Percentiles rank a stretch among this genome's conserved stretches.
Evolutionary conservation across 2,888 invertebrate genomes (phyloP).

Genomic region (Ophioninae sp.): DNA sequence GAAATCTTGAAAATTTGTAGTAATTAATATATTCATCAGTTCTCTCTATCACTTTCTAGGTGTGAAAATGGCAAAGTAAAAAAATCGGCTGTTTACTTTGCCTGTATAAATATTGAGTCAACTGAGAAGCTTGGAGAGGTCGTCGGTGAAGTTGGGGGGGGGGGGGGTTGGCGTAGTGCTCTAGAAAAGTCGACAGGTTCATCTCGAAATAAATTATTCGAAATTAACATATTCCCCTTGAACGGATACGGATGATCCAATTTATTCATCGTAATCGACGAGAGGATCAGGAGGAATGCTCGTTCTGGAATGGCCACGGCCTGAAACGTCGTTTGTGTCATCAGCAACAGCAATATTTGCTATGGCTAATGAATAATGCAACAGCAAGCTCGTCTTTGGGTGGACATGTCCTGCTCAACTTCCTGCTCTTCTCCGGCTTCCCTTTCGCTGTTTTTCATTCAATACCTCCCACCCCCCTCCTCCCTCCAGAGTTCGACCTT

Average conservation of each 20-base stretch:
- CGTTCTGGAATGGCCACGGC: conserved; percentile 21
- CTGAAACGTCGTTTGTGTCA: conserved; percentile 38
- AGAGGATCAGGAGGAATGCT: conserved; percentile 14
- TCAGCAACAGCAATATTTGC: conserved; percentile 43
- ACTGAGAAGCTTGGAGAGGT: not conserved
- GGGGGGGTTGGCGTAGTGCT: too few species aligned
- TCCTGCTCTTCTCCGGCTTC: conserved; percentile 19
- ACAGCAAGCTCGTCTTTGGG: conserved; percentile 49
- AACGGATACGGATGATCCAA: conserved; percentile 19
- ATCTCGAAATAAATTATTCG: conserved; percentile 11
- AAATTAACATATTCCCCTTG: conserved; percentile 19
- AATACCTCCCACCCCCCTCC: conserved; percentile 19
- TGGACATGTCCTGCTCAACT: conserved; percentile 35
- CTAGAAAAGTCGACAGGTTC: not conserved
- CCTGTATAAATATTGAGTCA: conserved; percentile 1
- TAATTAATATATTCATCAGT: conserved; percentile 8
- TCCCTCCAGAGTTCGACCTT: conserved; percentile 26
- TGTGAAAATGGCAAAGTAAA: conserved; percentile 1
- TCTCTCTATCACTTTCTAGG: not conserved
- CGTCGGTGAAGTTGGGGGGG: too few species aligned
- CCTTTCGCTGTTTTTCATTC: conserved; percentile 22
- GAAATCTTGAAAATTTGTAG: too few species aligned
- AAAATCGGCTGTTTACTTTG: not conserved
- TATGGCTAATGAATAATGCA: conserved; percentile 53
- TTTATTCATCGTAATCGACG: conserved; percentile 38